Conservation (phyloP, 2,888 invertebrate species). For the Ichneumon xanthorius region DNA sequence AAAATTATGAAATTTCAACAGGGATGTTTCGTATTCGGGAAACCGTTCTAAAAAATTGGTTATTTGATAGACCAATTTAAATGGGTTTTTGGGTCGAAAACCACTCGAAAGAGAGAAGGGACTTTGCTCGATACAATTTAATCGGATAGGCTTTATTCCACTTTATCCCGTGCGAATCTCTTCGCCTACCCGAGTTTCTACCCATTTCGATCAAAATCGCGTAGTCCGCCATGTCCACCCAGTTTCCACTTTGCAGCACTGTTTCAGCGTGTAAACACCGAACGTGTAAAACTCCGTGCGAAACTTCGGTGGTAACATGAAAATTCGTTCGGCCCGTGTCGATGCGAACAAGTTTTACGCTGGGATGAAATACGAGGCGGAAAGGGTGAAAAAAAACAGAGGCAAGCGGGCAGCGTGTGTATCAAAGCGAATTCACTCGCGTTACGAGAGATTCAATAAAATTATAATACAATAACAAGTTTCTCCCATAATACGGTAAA, state of each 20-base stretch:
- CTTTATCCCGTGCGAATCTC: conserved; percentile 5
- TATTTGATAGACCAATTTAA: not conserved
- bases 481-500: not conserved
- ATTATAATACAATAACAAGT: not conserved
- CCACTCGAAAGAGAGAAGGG: not conserved
- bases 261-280: not conserved
- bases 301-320: conserved; percentile 43
- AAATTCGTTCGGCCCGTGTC: conserved; percentile 50
- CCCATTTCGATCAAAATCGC: not conserved
- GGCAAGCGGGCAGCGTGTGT: not conserved
- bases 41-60: not conserved
- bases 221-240: not conserved
- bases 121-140: not conserved
- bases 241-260: not conserved
- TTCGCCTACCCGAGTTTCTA: conserved; percentile 3
- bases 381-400: conserved; percentile 23
- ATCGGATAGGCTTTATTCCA: not conserved
- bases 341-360: conserved; percentile 57
- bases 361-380: conserved; percentile 39
- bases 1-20: not conserved
- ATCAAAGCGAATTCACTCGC: not conserved
- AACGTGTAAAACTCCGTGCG: not conserved
- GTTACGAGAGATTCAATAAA: not conserved
- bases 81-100: not conserved
- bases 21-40: not conserved